Conservation (phyloP, 2,797 vertebrate species). For the Falco peregrinus region DNA sequence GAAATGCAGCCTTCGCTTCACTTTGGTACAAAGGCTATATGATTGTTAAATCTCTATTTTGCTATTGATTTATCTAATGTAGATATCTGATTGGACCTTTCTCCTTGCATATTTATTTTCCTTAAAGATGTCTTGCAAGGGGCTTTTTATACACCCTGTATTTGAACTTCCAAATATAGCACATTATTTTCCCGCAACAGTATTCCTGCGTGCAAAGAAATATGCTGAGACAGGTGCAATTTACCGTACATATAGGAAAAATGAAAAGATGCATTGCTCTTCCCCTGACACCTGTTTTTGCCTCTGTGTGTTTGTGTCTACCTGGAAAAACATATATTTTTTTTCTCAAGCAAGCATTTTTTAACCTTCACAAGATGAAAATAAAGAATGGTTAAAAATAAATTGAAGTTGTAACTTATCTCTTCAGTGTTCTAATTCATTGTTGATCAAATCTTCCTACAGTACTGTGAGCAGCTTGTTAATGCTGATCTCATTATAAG, state of each 20-base stretch:
- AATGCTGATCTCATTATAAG: slow-evolving; percentile 31
- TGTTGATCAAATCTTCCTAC: slow-evolving; percentile 35
- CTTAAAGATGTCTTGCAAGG: not conserved
- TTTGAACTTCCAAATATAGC: not conserved
- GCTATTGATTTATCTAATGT: not conserved
- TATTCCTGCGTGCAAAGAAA: not conserved
- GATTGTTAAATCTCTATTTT: not conserved
- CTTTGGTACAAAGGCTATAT: not conserved
- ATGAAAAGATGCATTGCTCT: not conserved
- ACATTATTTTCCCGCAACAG: not conserved
- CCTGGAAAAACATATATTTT: not conserved
- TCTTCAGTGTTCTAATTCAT: not conserved
- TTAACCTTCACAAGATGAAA: slow-evolving; percentile 31
- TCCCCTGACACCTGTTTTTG: not conserved
- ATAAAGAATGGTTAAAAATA: slow-evolving; percentile 3
- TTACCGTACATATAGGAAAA: not conserved
- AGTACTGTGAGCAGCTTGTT: slow-evolving; percentile 5
- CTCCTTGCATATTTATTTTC: not conserved
- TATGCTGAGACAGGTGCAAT: not conserved
- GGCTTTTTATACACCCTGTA: not conserved
- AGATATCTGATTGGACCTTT: not conserved
- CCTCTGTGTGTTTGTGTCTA: not conserved
- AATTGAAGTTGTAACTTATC: slow-evolving; percentile 11
- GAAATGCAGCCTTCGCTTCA: not conserved
- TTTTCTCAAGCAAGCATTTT: not conserved